Percentiles rank a stretch among this genome's conserved stretches.
Conservation (phyloP, 2,797 vertebrate genomes). For the Menidia menidia region DNA sequence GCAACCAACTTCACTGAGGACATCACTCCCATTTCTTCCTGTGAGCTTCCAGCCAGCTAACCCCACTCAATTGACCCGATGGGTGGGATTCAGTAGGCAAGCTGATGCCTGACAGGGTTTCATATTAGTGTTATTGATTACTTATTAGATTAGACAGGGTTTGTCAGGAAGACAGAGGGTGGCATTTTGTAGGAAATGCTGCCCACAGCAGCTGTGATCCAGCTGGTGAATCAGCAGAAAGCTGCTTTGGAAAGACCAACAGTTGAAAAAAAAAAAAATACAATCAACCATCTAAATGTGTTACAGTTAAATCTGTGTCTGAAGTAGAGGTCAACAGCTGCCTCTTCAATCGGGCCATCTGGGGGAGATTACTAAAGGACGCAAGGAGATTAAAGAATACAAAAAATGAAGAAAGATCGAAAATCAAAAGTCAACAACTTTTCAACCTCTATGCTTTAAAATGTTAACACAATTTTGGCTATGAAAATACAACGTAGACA, state of each 20-base stretch:
- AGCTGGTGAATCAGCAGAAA: slow-evolving; percentile 68
- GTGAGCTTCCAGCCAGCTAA: slow-evolving; percentile 55
- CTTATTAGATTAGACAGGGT: slow-evolving; percentile 48
- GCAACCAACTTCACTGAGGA: slow-evolving; percentile 49
- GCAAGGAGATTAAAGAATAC: slow-evolving; percentile 59
- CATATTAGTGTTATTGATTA: slow-evolving; percentile 69
- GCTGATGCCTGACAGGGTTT: slow-evolving; percentile 47
- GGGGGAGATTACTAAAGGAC: slow-evolving; percentile 70
- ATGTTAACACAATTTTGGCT: neutral
- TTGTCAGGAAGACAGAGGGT: slow-evolving; percentile 62
- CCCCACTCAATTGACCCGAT: slow-evolving; percentile 57
- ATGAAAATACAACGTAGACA: neutral
- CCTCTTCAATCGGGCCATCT: slow-evolving; percentile 57
- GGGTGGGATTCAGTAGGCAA: slow-evolving; percentile 32
- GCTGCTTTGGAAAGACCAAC: slow-evolving; percentile 41
- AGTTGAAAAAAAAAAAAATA: slow-evolving; percentile 19
- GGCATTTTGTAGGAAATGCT: slow-evolving; percentile 52
- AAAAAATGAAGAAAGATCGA: slow-evolving; percentile 26
- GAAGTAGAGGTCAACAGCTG: slow-evolving; percentile 69
- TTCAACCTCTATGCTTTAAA: slow-evolving; percentile 10
- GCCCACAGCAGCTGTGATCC: slow-evolving; percentile 53
- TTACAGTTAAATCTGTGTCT: slow-evolving; percentile 56
- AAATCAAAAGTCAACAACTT: slow-evolving; percentile 20
- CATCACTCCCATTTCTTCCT: slow-evolving; percentile 52
- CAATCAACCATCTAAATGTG: slow-evolving; percentile 41